Evolutionary conservation across 2,113 vertebrate species (phyloP).

Genomic region (Elgaria multicarinata): DNA sequence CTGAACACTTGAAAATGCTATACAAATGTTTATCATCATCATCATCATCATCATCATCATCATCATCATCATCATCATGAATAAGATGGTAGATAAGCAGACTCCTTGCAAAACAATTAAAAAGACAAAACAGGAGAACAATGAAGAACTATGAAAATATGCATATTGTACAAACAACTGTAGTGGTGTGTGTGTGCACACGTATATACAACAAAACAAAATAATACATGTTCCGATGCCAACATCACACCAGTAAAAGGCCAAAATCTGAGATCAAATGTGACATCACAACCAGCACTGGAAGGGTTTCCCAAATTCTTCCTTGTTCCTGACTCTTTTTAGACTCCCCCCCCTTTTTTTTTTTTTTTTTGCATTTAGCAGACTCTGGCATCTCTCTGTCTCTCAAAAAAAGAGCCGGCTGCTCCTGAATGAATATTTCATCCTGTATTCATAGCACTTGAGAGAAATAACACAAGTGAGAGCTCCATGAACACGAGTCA

Average conservation of each 20-base stretch:
- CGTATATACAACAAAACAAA: background rate
- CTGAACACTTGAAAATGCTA: no score
- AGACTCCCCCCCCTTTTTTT: no score
- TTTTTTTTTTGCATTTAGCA: background rate
- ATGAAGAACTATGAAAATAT: background rate
- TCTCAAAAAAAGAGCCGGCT: background rate
- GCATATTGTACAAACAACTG: background rate
- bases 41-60: no score
- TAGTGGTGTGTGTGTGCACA: background rate
- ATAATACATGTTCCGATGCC: background rate
- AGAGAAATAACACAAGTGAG: background rate
- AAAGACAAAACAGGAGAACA: background rate
- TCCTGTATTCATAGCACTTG: background rate
- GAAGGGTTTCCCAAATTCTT: background rate
- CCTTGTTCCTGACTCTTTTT: background rate
- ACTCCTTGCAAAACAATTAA: background rate
- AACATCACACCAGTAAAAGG: background rate
- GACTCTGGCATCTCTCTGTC: background rate
- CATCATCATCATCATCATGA: no score
- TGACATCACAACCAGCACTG: background rate
- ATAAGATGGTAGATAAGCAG: no score
- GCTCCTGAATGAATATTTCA: constrained; percentile 19
- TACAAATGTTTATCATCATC: no score
- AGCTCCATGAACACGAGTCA: background rate
- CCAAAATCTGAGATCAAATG: background rate